Conservation (phyloP, 2,797 vertebrate genomes). For the Cirrhinus mrigala region DNA sequence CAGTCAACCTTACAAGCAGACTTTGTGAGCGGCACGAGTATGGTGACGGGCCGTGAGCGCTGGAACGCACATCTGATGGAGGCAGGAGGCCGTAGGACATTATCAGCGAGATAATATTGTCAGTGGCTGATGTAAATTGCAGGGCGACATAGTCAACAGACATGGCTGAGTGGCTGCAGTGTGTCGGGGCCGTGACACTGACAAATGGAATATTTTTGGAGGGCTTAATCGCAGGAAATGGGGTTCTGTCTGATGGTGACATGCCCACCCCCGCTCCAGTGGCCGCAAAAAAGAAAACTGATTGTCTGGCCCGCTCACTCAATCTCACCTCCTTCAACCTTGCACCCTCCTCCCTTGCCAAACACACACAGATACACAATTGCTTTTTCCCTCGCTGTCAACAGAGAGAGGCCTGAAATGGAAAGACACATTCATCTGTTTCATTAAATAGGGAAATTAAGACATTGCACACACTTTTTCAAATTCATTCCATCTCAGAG, state of each 20-base stretch:
- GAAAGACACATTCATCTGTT: conserved; percentile 15
- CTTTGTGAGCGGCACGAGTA: background rate
- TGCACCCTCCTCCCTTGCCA: conserved; percentile 53
- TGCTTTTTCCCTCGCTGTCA: background rate
- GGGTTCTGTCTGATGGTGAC: conserved; percentile 91
- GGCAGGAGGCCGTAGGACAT: conserved; percentile 76
- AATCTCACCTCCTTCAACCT: conserved; percentile 52
- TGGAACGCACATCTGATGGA: conserved; percentile 42
- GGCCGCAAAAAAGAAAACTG: conserved; percentile 88
- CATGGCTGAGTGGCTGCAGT: conserved; percentile 84
- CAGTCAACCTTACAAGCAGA: background rate
- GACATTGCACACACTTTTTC: background rate
- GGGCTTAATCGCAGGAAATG: conserved; percentile 95
- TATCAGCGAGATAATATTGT: conserved; percentile 82
- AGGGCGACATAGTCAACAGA: conserved; percentile 90
- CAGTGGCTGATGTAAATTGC: conserved; percentile 89
- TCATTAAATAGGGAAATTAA: conserved; percentile 22
- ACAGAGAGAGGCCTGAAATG: conserved; percentile 2
- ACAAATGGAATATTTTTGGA: conserved; percentile 95
- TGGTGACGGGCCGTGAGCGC: background rate
- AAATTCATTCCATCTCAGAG: background rate
- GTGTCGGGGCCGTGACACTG: conserved; percentile 87
- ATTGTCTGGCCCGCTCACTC: conserved; percentile 74
- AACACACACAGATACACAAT: conserved; percentile 19
- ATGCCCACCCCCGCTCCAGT: conserved; percentile 81